These are phyloP conservation scores for Calcarius lapponicus DNA, from an alignment of 2,797 vertebrate species.

Conservation along the genomic window DNA sequence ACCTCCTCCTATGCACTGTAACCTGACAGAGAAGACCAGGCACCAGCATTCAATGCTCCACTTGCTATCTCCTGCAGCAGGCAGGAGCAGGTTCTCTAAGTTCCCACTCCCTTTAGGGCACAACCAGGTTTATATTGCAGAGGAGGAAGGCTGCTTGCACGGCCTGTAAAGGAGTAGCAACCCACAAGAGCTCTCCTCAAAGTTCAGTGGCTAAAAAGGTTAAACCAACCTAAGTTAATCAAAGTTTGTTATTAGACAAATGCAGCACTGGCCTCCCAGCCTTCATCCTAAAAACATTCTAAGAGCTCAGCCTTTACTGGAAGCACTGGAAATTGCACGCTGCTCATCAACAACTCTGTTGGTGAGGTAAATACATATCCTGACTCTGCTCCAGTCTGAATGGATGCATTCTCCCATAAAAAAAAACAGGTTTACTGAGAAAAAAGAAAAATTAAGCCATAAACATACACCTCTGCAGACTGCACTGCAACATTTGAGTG, in stretches of 20 bases:
- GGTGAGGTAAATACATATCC: fast-evolving
- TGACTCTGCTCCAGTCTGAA: neutral
- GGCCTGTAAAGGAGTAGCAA: neutral
- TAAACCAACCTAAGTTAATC: neutral
- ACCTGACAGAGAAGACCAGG: neutral
- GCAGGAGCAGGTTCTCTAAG: neutral
- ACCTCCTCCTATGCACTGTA: neutral
- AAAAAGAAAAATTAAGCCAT: neutral
- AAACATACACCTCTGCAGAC: neutral
- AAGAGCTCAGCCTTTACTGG: neutral
- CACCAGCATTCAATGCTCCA: neutral
- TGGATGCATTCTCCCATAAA: neutral
- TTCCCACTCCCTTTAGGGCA: neutral
- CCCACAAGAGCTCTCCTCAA: neutral
- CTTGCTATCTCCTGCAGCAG: neutral
- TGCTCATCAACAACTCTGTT: neutral
- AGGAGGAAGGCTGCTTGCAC: neutral
- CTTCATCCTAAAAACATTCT: neutral
- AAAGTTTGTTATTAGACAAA: neutral
- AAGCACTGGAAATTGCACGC: neutral
- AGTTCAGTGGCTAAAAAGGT: neutral
- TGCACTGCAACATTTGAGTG: neutral
- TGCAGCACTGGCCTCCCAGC: neutral
- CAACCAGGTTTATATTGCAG: neutral
- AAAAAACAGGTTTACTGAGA: neutral